These are phyloP conservation scores for Liparis tanakae DNA, from an alignment of 2,797 vertebrate genomes.

Conservation along the genomic window DNA sequence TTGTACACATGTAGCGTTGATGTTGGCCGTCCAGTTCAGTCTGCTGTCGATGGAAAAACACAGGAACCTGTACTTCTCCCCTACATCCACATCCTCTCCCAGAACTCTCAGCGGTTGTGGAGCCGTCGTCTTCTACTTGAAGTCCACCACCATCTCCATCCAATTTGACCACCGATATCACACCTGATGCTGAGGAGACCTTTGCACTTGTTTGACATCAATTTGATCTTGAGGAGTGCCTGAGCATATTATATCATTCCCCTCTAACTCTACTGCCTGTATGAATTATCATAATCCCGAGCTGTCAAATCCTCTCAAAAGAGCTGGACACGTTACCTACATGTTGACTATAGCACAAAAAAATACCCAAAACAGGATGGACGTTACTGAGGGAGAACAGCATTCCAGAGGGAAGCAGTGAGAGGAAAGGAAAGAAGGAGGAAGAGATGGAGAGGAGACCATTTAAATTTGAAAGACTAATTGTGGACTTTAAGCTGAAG, in stretches of 20 bases:
- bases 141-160: too few species aligned
- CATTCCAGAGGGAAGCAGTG: not conserved
- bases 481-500: constrained; percentile 7
- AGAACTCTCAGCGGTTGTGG: too few species aligned
- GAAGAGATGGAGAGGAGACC: not conserved
- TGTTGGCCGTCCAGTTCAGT: too few species aligned
- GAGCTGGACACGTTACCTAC: not conserved
- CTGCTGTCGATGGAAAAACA: too few species aligned
- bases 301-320: not conserved
- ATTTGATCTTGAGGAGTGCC: not conserved
- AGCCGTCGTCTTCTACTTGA: too few species aligned
- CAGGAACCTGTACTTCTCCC: too few species aligned
- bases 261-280: too few species aligned
- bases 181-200: not conserved
- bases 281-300: too few species aligned
- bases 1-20: too few species aligned
- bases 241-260: not conserved
- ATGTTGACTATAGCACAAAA: not conserved
- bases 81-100: too few species aligned
- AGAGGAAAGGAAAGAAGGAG: not conserved
- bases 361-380: not conserved
- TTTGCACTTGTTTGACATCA: not conserved
- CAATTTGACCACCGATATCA: constrained; percentile 7
- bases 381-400: not conserved
- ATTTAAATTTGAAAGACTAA: constrained; percentile 3